Evolutionary conservation across 2,797 vertebrate species (phyloP), one percentile per base, ranked within the genome.

Genomic region (Coregonus suidteri): DNA sequence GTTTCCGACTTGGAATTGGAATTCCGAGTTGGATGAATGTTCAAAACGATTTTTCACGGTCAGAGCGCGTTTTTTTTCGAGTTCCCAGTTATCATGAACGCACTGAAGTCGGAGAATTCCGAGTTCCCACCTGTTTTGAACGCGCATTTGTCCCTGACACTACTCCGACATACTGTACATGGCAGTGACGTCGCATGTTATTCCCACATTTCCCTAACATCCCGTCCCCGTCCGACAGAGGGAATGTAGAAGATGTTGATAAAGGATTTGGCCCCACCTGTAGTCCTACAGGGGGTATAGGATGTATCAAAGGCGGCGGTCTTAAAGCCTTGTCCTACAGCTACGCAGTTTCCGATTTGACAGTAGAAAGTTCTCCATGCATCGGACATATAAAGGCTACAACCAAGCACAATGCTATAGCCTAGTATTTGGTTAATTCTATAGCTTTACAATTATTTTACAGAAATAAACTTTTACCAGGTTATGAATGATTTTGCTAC

Each of bases 141-240:
- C 41, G 41, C 41, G 2, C 11, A 47, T 47, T 47, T 47, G 65
- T 85, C 75, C 51, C 79, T 74, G 75, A 47, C 15, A 71, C 51
- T 59, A 72, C 65, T 81, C 67, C 54, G 13, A 69, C 68, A 68
- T 78, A 82, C 9, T 13, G 41, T 47, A 13, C 74, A 77, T 77
- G 56, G 69, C 71, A 52, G 75, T 75, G 81, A 75, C 80, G 79
- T 79, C 75, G 75, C 67, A 77, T 70, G 74, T 85, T 84, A 75
- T 82, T 71, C 72, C 64, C 25, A 77, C 54, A 75, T 75, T 59
- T 35, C 54, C 51, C 1, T 3, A 68, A 81, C 14, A 76, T 52
- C 25, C n/a, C 52, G 25, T 73, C 52, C 71, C 5, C 1, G 25
- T 35, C 65, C 13, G 31, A 67, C 65, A 34, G 51, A 54, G 52